phyloP scores from a whole-genome alignment of 2,113 vertebrate genomes.

The Zapornia atra region DNA sequence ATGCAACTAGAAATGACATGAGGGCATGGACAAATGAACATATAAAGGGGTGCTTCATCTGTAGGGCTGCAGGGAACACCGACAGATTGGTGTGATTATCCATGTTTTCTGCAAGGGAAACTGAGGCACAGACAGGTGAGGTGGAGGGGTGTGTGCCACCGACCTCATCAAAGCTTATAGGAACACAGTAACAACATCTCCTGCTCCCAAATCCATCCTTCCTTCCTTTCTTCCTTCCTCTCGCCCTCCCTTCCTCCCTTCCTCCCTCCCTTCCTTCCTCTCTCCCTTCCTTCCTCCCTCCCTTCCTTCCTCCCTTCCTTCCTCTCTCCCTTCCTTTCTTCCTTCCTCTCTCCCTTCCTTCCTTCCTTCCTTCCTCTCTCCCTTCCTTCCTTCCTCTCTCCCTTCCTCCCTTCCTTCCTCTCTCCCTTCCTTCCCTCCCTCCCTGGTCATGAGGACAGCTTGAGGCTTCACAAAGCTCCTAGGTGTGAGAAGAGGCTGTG shows the following conservation, averaged over 20 bases:
- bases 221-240: background rate
- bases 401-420: too few relatives aligned
- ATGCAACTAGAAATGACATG: background rate
- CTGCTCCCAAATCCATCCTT: background rate
- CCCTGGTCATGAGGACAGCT: background rate
- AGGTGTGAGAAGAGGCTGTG: background rate
- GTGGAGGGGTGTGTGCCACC: background rate
- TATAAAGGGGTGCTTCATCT: background rate
- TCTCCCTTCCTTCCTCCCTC: too few relatives aligned
- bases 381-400: too few relatives aligned
- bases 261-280: too few relatives aligned
- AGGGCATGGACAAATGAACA: accelerated
- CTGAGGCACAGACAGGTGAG: background rate
- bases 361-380: too few relatives aligned
- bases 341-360: too few relatives aligned
- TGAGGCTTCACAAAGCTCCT: background rate
- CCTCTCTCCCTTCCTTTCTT: too few relatives aligned
- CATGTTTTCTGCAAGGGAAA: background rate
- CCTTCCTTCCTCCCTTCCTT: too few relatives aligned
- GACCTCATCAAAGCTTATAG: background rate
- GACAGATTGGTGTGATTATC: background rate
- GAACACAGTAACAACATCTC: background rate
- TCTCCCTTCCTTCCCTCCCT: too few relatives aligned
- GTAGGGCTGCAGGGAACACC: background rate
- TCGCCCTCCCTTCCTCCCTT: too few relatives aligned